Conservation (phyloP, 2,888 invertebrate genomes). For the Spodoptera exigua region DNA sequence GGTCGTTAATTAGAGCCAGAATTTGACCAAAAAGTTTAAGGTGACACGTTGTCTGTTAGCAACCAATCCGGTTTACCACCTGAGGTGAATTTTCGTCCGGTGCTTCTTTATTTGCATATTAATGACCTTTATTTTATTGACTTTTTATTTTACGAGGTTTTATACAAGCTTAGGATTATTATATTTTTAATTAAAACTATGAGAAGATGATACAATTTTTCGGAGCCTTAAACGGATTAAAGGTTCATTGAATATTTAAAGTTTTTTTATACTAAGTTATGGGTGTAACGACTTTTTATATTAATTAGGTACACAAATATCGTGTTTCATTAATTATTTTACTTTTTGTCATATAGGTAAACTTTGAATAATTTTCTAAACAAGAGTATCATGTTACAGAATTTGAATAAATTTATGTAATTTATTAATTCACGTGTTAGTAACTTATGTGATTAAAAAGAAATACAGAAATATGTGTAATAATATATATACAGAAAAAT, state of each 20-base stretch:
- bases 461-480: no score
- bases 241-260: not conserved
- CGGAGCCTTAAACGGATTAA: not conserved
- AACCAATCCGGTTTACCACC: slow-evolving; percentile 86
- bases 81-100: slow-evolving; percentile 76
- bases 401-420: slow-evolving; percentile 25
- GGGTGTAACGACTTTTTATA: not conserved
- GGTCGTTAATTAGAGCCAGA: slow-evolving; percentile 71
- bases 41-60: slow-evolving; percentile 85
- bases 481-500: not conserved
- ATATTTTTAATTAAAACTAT: slow-evolving; percentile 61
- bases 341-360: not conserved
- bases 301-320: not conserved
- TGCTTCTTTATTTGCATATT: slow-evolving; percentile 80
- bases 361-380: slow-evolving; percentile 9
- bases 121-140: slow-evolving; percentile 77
- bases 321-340: slow-evolving; percentile 18
- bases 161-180: slow-evolving; percentile 57
- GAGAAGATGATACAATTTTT: slow-evolving; percentile 5
- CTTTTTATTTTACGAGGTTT: slow-evolving; percentile 71
- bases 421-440: slow-evolving; percentile 8
- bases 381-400: slow-evolving; percentile 30
- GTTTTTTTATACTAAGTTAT: no score
- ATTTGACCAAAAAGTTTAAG: slow-evolving; percentile 68
- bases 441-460: slow-evolving; percentile 14